Base-by-base conservation (phyloP, 2,797 vertebrate genomes). In the Coranthus polyacanthus region DNA sequence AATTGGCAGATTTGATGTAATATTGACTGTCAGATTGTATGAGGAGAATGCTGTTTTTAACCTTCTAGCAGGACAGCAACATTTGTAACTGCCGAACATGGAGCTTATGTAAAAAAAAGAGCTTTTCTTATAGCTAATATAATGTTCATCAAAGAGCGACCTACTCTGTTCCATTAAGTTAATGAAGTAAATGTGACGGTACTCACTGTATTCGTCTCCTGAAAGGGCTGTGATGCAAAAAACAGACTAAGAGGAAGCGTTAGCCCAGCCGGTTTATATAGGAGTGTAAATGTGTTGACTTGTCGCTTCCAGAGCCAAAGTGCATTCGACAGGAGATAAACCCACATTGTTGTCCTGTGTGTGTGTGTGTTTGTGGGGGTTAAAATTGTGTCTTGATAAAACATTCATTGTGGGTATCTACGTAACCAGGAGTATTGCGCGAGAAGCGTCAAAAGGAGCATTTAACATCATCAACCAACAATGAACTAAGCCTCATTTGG, bases 271-370 rank as follows among this genome's bases (percentile, higher is more conserved):
- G 68, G 71, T 91, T 92, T 94, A 89, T 93, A 94, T 92, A 93
- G 80, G 74, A 90, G 82, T n/a, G 63, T 63, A 50, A 59, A 87
- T 76, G 79, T 91, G 87, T 92, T 89, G 89, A 93, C 91, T 88
- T 87, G 83, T 90, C 39, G 64, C 60, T 81, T 82, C 54, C 45
- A 39, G 87, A 90, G 91, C 80, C 92, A 94, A 95, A 94, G 94
- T 94, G 87, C 93, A 94, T 44, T 76, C 24, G 20, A 65, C 37
- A 54, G 52, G 63, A 89, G 89, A 92, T 91, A 92, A 93, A 92
- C 83, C 59, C 36, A 15, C 10, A 32, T 41, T 81, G 67, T 69
- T 71, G 53, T 55, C 68, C 3, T n/a, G 3, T 37, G 9, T 58
- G 21, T 29, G 64, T 34, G 54, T 66, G 56, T 50, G 46, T 29